These are phyloP conservation scores for Trimorus sp. DNA, from an alignment of 2,888 invertebrate species.

Conservation along the genomic window DNA sequence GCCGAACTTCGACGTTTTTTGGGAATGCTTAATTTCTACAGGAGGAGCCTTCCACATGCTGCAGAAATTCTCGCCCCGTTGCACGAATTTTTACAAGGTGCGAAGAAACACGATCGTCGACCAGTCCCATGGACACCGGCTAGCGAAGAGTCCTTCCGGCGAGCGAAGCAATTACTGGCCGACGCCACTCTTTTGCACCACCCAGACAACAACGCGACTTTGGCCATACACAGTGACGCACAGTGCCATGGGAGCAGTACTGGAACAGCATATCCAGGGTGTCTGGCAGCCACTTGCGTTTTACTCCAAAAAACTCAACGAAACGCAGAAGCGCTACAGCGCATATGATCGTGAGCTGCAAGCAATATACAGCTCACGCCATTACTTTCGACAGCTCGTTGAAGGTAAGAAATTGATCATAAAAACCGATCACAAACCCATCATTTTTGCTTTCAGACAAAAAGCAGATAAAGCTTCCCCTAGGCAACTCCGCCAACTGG, in stretches of 20 bases:
- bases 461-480: not conserved
- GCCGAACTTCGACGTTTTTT: no score
- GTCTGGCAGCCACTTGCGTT: not conserved
- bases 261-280: not conserved
- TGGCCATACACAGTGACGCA: not conserved
- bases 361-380: not conserved
- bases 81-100: no score
- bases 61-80: no score
- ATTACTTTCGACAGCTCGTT: not conserved
- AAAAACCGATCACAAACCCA: not conserved
- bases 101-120: no score
- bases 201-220: not conserved
- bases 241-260: not conserved
- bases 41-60: no score
- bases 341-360: constrained; percentile 3
- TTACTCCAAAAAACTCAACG: not conserved
- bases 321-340: not conserved
- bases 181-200: not conserved
- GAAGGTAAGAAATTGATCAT: not conserved
- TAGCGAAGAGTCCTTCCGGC: no score
- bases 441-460: not conserved
- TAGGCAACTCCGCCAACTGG: not conserved
- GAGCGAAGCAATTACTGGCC: not conserved
- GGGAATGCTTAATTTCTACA: no score
- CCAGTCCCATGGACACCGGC: no score